Evolutionary conservation across 2,797 vertebrate species (phyloP).

Genomic region (Phrynocephalus forsythii): DNA sequence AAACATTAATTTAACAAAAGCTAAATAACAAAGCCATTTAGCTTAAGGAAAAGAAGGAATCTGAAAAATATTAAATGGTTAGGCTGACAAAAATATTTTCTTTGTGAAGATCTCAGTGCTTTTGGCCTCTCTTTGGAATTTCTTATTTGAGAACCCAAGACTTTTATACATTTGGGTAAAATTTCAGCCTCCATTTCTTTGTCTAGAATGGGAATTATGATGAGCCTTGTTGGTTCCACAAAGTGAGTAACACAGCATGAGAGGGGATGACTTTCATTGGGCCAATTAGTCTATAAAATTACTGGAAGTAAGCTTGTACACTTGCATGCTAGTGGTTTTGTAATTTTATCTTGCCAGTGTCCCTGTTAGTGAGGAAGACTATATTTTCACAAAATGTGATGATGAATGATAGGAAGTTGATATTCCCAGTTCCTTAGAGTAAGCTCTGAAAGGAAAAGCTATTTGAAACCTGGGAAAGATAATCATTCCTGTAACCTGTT

Average conservation of each 20-base stretch:
- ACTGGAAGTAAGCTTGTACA: background rate
- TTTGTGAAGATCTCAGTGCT: no score
- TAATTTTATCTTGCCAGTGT: background rate
- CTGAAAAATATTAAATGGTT: no score
- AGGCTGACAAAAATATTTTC: no score
- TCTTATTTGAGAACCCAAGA: no score
- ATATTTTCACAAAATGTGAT: conserved; percentile 1
- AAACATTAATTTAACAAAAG: no score
- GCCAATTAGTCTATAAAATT: conserved; percentile 2
- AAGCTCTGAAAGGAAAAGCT: background rate
- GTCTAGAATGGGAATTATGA: background rate
- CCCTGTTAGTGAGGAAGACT: background rate
- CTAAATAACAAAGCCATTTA: no score
- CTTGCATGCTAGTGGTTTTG: background rate
- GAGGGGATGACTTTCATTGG: background rate
- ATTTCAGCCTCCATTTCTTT: background rate
- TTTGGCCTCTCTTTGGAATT: no score
- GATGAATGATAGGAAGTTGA: background rate
- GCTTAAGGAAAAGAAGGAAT: no score
- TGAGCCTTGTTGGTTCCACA: background rate
- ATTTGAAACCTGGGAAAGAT: background rate
- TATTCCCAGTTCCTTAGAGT: background rate
- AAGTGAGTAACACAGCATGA: background rate
- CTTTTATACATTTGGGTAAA: background rate
- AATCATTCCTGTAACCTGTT: conserved; percentile 1